Evolutionary conservation across 2,888 invertebrate species (phyloP), one percentile per base, ranked within the genome.

Genomic region (Bhutanitis thaidina): DNA sequence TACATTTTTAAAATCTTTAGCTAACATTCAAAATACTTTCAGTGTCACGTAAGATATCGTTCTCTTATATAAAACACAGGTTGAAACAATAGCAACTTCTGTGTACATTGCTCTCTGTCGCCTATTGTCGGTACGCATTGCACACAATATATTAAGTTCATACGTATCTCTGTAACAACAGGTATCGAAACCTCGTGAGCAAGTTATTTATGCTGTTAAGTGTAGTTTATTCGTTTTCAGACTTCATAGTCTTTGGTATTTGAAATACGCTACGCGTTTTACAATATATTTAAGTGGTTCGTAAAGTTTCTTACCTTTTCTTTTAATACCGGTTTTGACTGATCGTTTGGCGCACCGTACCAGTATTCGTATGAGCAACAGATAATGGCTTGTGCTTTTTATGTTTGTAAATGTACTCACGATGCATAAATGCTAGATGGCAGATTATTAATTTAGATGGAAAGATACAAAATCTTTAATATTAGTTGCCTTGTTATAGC

Each of bases 91-190:
- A 14, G 47, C 13, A 25, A n/a, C 10, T 32, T 16, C 16, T 37
- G 45, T 39, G 39, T 12, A 34, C 41, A 35, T 35, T 41, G 25
- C 32, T 40, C 39, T 34, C 8, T 41, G 34, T 41, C 40, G 15
- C 8, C 34, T 3, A 12, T 39, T 27, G 30, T 47, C 38, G 35
- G 27, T 25, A 27, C 15, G 41, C 9, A 48, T n/a, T 25, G 48
- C 40, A 27, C 35, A 35, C 35, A 35, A 48, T 40, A 48, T 35
- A 48, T 48, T 35, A 41, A 41, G 13, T 7, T 34, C 35, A 48
- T 48, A 48, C 39, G 32, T 13, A 48, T 48, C 48, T 34, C 35
- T 12, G 32, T 35, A 48, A 40, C 47, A 35, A 40, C 41, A 41
- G 27, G 16, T 4, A 20, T 35, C 7, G 39, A 38, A 30, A 16